Conservation (phyloP, 2,888 invertebrate species). For the Cetonia aurata region DNA sequence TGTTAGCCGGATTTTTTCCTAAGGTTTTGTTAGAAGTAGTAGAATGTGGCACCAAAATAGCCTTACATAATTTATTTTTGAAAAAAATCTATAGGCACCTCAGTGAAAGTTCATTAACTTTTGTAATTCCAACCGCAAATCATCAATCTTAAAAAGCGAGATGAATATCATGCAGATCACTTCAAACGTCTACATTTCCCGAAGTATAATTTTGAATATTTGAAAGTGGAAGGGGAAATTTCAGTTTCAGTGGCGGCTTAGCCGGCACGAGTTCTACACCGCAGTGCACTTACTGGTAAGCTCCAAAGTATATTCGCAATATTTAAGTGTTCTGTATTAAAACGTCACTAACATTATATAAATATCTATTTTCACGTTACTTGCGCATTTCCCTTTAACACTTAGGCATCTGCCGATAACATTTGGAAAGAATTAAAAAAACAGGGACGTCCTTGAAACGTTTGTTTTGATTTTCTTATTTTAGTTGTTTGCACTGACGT, state of each 20-base stretch:
- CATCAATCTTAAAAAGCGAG: conserved; percentile 21
- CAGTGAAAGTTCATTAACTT: conserved; percentile 17
- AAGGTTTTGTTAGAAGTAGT: too few species aligned
- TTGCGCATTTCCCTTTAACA: neutral
- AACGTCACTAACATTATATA: neutral
- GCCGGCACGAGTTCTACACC: conserved; percentile 63
- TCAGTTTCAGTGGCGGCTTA: conserved; percentile 62
- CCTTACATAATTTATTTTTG: too few species aligned
- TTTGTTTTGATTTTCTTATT: conserved; percentile 40
- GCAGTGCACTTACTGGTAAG: conserved; percentile 43
- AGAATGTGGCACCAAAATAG: too few species aligned
- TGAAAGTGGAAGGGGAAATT: conserved; percentile 58
- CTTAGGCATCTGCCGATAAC: neutral
- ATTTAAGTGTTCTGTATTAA: conserved; percentile 19
- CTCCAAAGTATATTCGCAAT: conserved; percentile 9
- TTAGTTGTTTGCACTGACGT: conserved; percentile 24
- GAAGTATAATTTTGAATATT: conserved; percentile 41
- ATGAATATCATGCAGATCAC: conserved; percentile 28
- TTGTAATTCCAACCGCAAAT: conserved; percentile 21
- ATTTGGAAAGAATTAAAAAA: neutral
- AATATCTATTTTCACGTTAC: neutral
- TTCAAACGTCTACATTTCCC: conserved; percentile 36
- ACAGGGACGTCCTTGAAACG: conserved; percentile 26
- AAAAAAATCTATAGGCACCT: too few species aligned
- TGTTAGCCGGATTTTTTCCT: too few species aligned